Conservation (phyloP, 2,113 vertebrate species). For the Charina bottae region DNA sequence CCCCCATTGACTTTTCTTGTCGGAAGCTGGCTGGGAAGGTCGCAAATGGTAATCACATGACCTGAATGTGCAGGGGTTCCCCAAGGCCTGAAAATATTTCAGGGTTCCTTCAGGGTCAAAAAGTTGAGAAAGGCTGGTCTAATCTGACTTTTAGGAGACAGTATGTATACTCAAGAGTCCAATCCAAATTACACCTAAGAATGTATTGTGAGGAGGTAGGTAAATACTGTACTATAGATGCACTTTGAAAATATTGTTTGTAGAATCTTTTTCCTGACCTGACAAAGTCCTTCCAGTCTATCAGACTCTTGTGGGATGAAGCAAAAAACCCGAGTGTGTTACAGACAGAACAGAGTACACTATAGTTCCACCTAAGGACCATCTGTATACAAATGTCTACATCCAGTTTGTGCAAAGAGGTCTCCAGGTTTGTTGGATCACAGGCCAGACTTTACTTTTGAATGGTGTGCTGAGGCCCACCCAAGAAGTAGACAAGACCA, state of each 20-base stretch:
- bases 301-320: not conserved
- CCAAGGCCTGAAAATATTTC: no score
- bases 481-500: not conserved
- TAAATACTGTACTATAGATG: not conserved
- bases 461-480: not conserved
- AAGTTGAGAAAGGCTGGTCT: not conserved
- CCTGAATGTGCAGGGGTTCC: no score
- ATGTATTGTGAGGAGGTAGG: not conserved
- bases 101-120: no score
- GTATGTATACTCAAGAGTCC: not conserved
- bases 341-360: not conserved
- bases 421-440: not conserved
- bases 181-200: not conserved
- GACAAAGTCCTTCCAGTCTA: not conserved
- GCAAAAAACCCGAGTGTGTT: not conserved
- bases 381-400: not conserved
- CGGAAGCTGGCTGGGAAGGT: no score
- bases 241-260: not conserved
- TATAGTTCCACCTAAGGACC: not conserved
- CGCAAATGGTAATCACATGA: no score
- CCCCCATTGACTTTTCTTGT: no score
- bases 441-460: not conserved
- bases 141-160: not conserved
- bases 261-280: not conserved
- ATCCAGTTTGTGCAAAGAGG: not conserved